Evolutionary conservation across 2,797 vertebrate genomes (phyloP).

Genomic region (Gymnodraco acuticeps): DNA sequence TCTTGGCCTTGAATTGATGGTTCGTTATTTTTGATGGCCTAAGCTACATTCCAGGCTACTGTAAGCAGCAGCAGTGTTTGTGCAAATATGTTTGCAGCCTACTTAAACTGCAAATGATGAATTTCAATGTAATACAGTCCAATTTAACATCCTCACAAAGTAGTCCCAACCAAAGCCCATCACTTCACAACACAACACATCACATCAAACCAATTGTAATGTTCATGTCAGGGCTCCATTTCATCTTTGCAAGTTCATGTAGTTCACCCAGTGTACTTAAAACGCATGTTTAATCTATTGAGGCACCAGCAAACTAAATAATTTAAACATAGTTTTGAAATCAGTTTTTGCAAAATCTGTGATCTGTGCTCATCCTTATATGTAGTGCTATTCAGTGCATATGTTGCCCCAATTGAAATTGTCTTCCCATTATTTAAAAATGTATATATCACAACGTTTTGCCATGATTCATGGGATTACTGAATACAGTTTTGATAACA

Average conservation of each 20-base stretch:
- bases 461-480: too few species aligned
- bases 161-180: neutral
- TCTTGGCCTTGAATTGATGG: neutral
- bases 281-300: neutral
- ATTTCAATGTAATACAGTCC: neutral
- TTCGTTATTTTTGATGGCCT: constrained; percentile 9
- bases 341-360: neutral
- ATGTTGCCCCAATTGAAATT: neutral
- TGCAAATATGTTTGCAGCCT: neutral
- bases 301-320: neutral
- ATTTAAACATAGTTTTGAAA: neutral
- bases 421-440: neutral
- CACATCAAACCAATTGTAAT: neutral
- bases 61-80: constrained; percentile 8
- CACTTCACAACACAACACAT: neutral
- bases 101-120: neutral
- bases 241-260: neutral
- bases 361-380: neutral
- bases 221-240: neutral
- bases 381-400: neutral
- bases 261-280: neutral
- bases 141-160: neutral
- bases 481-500: neutral
- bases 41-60: constrained; percentile 16
- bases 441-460: neutral